Evolutionary conservation across 1,140 invertebrate genomes (phyloP), one percentile per base, ranked within the genome.

Genomic region (Anoplophora glabripennis): DNA sequence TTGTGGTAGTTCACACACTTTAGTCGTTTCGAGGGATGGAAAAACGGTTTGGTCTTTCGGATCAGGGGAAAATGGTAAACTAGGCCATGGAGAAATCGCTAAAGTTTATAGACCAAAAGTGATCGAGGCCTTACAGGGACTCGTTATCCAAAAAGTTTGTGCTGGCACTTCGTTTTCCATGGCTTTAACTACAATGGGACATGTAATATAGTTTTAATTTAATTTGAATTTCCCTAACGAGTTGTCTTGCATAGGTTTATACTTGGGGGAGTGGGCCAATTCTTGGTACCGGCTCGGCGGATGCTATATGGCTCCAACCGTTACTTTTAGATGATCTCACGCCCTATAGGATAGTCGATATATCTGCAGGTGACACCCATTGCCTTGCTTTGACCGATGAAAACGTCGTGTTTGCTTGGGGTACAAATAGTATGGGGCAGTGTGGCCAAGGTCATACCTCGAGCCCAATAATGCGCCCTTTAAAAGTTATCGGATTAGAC

Each of bases 371-470:
- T 3, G 80, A 84, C 54, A 80, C 81, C 55, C 84, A 86, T 67
- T 84, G 82, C 69, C 65, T 86, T 36, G 85, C 83, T 3, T 67
- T 86, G 3, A 81, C 81, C 1, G 78, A 84, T 65, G 80, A 83
- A 71, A 74, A 70, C 62, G 72, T 76, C 53, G 74, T 77, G 7
- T 77, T 69, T 45, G 83, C 86, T 1, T 88, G 86, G 86, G 87
- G 86, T 35, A 83, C 83, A 57, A 88, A 87, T 77, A 81, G 84
- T 33, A 85, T 86, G 77, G 87, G 87, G 0, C 86, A 89, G 66
- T 87, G 85, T 75, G 86, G 86, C 11, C 82, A 85, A 68, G 86
- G 86, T 7, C 85, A 87, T 71, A 80, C 80, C 2, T 84, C 81
- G 9, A 84, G 82, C 37, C 84, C 83, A 3, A 80, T 88, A 11